Evolutionary conservation across 2,797 vertebrate species (phyloP).

Genomic region (Kryptolebias ocellatus): DNA sequence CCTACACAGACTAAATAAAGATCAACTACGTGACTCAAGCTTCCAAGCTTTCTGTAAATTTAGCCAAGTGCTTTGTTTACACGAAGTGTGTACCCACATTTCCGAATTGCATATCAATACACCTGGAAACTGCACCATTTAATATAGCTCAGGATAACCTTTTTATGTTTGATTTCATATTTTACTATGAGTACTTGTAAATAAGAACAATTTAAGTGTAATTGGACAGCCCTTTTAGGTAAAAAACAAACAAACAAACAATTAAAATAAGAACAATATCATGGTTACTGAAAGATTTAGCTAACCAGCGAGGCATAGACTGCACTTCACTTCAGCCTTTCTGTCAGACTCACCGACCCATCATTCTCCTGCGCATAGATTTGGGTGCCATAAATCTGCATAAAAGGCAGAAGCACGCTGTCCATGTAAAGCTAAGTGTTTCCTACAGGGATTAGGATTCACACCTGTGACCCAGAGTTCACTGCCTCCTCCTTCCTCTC

Average conservation of each 20-base stretch:
- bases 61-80: too few relatives aligned
- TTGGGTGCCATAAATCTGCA: slow-evolving; percentile 67
- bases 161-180: too few relatives aligned
- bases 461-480: slow-evolving; percentile 66
- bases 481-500: slow-evolving; percentile 46
- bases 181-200: too few relatives aligned
- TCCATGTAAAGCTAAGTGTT: slow-evolving; percentile 67
- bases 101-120: too few relatives aligned
- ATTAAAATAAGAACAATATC: not conserved
- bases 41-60: too few relatives aligned
- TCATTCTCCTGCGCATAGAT: slow-evolving; percentile 32
- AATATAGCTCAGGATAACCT: too few relatives aligned
- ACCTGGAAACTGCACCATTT: too few relatives aligned
- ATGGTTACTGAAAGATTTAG: slow-evolving; percentile 5
- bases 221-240: too few relatives aligned
- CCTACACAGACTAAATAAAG: too few relatives aligned
- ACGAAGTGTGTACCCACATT: too few relatives aligned
- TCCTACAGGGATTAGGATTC: slow-evolving; percentile 66
- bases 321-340: slow-evolving; percentile 37
- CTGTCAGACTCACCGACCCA: slow-evolving; percentile 33
- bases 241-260: not conserved
- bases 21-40: too few relatives aligned
- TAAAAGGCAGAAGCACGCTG: slow-evolving; percentile 62
- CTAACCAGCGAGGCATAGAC: slow-evolving; percentile 12
- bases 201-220: too few relatives aligned